Conservation (phyloP, 1,140 invertebrate genomes). For the Brachionus calyciflorus region DNA sequence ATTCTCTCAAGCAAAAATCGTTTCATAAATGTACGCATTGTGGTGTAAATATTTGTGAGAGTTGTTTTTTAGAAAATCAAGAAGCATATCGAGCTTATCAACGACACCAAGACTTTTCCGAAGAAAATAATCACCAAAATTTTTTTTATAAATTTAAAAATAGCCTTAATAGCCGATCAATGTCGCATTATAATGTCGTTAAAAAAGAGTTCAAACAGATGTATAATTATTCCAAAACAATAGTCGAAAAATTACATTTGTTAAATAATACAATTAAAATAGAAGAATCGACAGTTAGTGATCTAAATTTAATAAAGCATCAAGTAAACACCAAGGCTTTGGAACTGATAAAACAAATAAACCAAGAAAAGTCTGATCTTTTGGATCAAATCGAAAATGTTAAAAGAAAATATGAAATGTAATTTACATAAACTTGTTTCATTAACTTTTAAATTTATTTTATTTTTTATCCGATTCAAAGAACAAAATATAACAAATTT, state of each 20-base stretch:
- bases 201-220: constrained; percentile 44
- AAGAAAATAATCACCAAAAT: not conserved
- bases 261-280: constrained; percentile 44
- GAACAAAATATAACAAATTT: too few relatives aligned
- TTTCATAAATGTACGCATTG: constrained; percentile 38
- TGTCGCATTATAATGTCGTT: constrained; percentile 30
- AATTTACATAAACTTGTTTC: too few relatives aligned
- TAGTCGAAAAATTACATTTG: constrained; percentile 35
- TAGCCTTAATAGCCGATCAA: not conserved
- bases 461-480: too few relatives aligned
- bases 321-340: constrained; percentile 26
- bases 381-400: constrained; percentile 38
- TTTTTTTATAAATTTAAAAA: not conserved
- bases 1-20: not conserved
- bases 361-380: constrained; percentile 26
- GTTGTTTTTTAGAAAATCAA: constrained; percentile 25
- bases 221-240: constrained; percentile 38
- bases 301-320: constrained; percentile 29
- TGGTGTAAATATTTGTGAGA: constrained; percentile 32
- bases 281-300: constrained; percentile 18
- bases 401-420: constrained; percentile 36
- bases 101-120: too few relatives aligned
- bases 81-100: not conserved
- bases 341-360: constrained; percentile 45
- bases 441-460: too few relatives aligned